phyloP scores from a whole-genome alignment of 2,797 vertebrate genomes.

The Urosaurus nigricauda region DNA sequence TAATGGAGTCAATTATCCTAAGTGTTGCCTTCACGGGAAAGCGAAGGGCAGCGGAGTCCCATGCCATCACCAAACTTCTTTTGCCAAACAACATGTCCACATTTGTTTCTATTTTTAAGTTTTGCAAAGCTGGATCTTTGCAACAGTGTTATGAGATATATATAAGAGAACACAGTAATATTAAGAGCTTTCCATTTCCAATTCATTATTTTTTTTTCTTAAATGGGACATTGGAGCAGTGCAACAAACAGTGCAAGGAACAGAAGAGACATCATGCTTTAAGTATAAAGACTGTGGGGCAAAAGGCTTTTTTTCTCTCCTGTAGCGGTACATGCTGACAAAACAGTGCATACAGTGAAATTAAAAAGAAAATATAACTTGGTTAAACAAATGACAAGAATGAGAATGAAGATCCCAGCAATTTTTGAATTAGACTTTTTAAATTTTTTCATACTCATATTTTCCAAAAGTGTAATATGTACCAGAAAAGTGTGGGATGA shows the following conservation, averaged over 20 bases:
- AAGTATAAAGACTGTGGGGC: slow-evolving; percentile 72
- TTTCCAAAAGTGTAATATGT: slow-evolving; percentile 57
- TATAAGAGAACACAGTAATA: slow-evolving; percentile 78
- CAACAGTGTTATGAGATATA: background rate
- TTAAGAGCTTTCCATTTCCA: slow-evolving; percentile 68
- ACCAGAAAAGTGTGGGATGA: slow-evolving; percentile 65
- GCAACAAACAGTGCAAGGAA: slow-evolving; percentile 78
- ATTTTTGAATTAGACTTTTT: slow-evolving; percentile 63
- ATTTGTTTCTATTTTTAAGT: slow-evolving; percentile 32
- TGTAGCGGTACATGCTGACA: slow-evolving; percentile 83
- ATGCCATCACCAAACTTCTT: background rate
- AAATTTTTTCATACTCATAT: slow-evolving; percentile 49
- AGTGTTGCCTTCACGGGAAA: slow-evolving; percentile 48
- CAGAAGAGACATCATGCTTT: slow-evolving; percentile 85
- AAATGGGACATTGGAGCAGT: slow-evolving; percentile 79
- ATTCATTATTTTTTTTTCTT: slow-evolving; percentile 45
- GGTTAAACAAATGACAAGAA: slow-evolving; percentile 89
- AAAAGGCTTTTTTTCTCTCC: slow-evolving; percentile 71
- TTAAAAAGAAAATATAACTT: slow-evolving; percentile 72
- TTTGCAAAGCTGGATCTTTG: slow-evolving; percentile 24
- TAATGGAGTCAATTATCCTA: background rate
- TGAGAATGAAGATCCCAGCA: slow-evolving; percentile 84
- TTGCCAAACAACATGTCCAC: background rate
- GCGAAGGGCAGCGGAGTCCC: slow-evolving; percentile 23
- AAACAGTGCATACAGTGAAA: slow-evolving; percentile 80